Evolutionary conservation across 2,113 vertebrate genomes (phyloP), one percentile per base, ranked within the genome.

Genomic region (Daphoenositta chrysoptera): DNA sequence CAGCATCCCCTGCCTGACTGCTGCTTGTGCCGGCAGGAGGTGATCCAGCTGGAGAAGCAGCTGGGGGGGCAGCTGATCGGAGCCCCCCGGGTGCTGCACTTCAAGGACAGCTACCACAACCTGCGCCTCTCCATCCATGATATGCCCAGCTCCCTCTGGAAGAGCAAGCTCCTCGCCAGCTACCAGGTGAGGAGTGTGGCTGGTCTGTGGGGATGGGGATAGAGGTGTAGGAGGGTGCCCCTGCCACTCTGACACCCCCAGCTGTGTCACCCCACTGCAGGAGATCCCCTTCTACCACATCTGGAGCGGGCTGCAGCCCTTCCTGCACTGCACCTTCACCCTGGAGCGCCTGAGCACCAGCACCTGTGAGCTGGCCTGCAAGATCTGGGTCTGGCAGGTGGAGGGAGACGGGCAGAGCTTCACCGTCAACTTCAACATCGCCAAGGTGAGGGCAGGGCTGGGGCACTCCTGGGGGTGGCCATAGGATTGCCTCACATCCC

Each of bases 51-150:
- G 98, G 99, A 99, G 97, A 99, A 98, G 93, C 99, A 99, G 98
- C 98, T 99, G 92, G 99, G 99, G 23, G 99, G 99, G 39, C 99
- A 99, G 94, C 98, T 99, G 95, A 99, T 99, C 28, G 99, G 99
- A 94, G 99, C 99, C 91, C 99, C 99, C 13, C 99, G 99, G 28
- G 94, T 99, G 87, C 98, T 99, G 95, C 99, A 99, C 97, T 99
- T 99, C 98, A 99, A 99, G 98, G 99, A 99, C 98, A 99, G 99
- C 96, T 99, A 99, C 98, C 99, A 99, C 98, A 99, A 99, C 98
- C 98, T 99, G 96, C 99, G 99, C 76, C 98, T 99, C 92, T 99
- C 99, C 97, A 98, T 99, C 97, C 99, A 99, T 0, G 99, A 99
- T 64, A 99, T 99, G 98, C 99, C 99, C 97, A 99, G 98, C 97